Evolutionary conservation across 2,113 vertebrate species (phyloP).

Genomic region (Coreoperca whiteheadi): DNA sequence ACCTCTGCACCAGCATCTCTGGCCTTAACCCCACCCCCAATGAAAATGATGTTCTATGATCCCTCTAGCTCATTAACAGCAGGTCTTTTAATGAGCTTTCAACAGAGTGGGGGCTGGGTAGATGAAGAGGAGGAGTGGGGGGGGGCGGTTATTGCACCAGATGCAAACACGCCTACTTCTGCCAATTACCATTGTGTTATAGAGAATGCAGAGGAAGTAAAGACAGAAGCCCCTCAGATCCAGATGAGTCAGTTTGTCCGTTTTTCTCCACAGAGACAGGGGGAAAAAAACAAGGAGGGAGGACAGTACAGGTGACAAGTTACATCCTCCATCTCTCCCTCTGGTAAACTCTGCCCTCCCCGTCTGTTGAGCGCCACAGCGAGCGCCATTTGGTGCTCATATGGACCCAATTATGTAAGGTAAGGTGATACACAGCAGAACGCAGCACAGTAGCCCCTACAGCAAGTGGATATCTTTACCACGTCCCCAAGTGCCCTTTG

Average conservation of each 20-base stretch:
- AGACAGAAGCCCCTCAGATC: slow-evolving; percentile 58
- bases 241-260: slow-evolving; percentile 64
- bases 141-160: slow-evolving; percentile 75
- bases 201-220: slow-evolving; percentile 70
- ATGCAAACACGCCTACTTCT: slow-evolving; percentile 82
- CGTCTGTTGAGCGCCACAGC: slow-evolving; percentile 54
- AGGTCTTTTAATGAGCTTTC: slow-evolving; percentile 88
- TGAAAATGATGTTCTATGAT: slow-evolving; percentile 85
- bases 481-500: slow-evolving; percentile 76
- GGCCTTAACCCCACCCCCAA: slow-evolving; percentile 74
- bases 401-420: slow-evolving; percentile 82
- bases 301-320: slow-evolving; percentile 59
- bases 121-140: slow-evolving; percentile 66
- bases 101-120: slow-evolving; percentile 82
- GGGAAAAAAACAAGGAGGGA: slow-evolving; percentile 19
- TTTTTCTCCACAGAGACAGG: slow-evolving; percentile 66
- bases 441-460: slow-evolving; percentile 54
- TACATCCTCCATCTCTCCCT: slow-evolving; percentile 62
- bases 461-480: slow-evolving; percentile 78
- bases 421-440: slow-evolving; percentile 81
- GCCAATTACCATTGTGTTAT: slow-evolving; percentile 83
- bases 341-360: slow-evolving; percentile 55
- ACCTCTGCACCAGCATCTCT: slow-evolving; percentile 80
- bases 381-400: slow-evolving; percentile 80
- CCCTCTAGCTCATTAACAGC: slow-evolving; percentile 88